Percentiles rank a stretch among this genome's conserved stretches.
These are phyloP conservation scores for Notechis scutatus DNA, from an alignment of 2,113 vertebrate species.

Conservation along the genomic window DNA sequence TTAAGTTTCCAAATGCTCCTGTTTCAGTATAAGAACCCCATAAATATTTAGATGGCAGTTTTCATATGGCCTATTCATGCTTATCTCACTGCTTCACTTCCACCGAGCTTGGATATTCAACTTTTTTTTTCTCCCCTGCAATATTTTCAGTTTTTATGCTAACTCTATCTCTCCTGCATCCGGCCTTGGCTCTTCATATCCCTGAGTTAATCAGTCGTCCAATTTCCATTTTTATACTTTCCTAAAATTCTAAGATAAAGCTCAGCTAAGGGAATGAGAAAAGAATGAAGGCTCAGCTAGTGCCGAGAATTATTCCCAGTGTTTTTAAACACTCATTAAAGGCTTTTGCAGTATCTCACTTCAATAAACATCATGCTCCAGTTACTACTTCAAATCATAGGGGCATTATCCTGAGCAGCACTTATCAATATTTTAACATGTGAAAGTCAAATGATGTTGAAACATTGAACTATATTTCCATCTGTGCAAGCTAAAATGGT, in stretches of 20 bases:
- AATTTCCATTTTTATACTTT: conserved; percentile 41
- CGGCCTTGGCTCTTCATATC: not conserved
- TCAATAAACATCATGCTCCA: conserved; percentile 80
- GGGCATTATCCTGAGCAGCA: conserved; percentile 74
- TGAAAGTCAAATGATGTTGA: conserved; percentile 94
- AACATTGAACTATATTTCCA: conserved; percentile 87
- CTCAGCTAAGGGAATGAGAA: conserved; percentile 39
- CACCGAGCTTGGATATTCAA: conserved; percentile 36
- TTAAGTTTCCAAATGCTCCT: conserved; percentile 46
- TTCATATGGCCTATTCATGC: conserved; percentile 35
- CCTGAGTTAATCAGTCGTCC: conserved; percentile 44
- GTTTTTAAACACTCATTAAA: conserved; percentile 79
- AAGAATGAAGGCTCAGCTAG: conserved; percentile 52
- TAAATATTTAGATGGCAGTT: conserved; percentile 59
- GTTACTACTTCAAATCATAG: conserved; percentile 73
- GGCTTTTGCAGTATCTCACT: conserved; percentile 78
- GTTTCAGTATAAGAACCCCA: conserved; percentile 31
- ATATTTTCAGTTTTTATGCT: conserved; percentile 35
- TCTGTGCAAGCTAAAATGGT: conserved; percentile 85
- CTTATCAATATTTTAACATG: conserved; percentile 89
- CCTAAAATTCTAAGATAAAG: conserved; percentile 44
- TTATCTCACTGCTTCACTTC: conserved; percentile 46
- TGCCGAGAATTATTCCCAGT: conserved; percentile 65
- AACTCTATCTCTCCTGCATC: not conserved
- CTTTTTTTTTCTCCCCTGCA: not conserved